Conservation (phyloP, 2,888 invertebrate genomes). For the Amphipoea oculea region DNA sequence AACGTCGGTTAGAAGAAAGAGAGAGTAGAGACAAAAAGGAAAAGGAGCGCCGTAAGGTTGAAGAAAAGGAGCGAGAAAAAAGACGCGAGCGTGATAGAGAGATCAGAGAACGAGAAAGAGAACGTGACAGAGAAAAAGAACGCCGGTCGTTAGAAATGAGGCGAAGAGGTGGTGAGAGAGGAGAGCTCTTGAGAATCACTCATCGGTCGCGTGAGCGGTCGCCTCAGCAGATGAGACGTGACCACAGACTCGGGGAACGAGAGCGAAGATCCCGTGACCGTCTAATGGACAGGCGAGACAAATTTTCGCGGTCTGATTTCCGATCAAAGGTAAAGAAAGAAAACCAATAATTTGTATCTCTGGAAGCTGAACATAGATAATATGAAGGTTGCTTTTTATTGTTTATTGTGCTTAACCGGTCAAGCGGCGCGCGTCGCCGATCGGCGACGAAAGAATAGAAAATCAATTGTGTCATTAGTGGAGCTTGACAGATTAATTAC, state of each 20-base stretch:
- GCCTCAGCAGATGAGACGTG: conserved; percentile 59
- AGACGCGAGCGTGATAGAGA: conserved; percentile 73
- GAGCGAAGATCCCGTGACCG: conserved; percentile 66
- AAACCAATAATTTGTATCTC: neutral
- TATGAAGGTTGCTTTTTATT: neutral
- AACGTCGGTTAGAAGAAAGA: conserved; percentile 74
- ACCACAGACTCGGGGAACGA: conserved; percentile 66
- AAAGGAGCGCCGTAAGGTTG: conserved; percentile 76
- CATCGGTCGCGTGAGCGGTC: conserved; percentile 69
- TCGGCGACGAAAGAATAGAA: no score
- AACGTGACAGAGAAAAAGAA: conserved; percentile 71
- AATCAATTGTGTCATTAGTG: no score
- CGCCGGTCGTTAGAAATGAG: conserved; percentile 67
- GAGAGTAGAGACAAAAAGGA: conserved; percentile 75
- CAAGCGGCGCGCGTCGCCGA: no score
- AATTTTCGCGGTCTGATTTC: conserved; percentile 75
- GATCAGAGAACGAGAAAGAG: conserved; percentile 70
- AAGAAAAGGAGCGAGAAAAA: conserved; percentile 70
- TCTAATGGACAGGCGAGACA: conserved; percentile 73
- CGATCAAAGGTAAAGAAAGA: conserved; percentile 63
- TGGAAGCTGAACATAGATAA: conserved; percentile 12
- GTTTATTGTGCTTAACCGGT: neutral
- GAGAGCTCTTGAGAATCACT: conserved; percentile 71
- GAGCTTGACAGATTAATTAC: neutral
- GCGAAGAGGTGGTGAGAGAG: conserved; percentile 58